Percentiles rank a stretch among this genome's conserved stretches.
Conservation (phyloP, 2,888 invertebrate species). For the Pseudanteris insignis region DNA sequence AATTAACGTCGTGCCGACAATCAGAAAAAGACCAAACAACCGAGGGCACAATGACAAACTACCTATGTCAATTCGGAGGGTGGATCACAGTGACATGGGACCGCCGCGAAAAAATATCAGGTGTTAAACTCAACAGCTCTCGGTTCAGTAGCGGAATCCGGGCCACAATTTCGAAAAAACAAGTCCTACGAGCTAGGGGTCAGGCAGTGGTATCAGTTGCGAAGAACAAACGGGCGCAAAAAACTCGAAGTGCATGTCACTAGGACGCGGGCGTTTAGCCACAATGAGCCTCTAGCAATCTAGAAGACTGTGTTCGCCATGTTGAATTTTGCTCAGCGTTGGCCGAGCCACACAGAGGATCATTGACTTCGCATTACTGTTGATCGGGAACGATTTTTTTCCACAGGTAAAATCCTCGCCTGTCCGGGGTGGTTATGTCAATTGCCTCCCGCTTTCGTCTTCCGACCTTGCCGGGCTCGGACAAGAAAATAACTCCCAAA, state of each 20-base stretch:
- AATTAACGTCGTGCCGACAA: no score
- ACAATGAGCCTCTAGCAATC: background rate
- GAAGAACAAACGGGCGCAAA: background rate
- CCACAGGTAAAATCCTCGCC: no score
- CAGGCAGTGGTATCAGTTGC: no score
- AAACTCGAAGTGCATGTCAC: conserved; percentile 8
- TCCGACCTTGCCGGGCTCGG: background rate
- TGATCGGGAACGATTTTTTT: no score
- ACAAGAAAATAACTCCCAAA: background rate
- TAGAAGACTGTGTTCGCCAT: conserved; percentile 22
- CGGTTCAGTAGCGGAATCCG: no score
- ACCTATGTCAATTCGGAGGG: no score
- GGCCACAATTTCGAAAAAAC: no score
- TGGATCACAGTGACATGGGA: no score
- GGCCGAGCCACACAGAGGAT: conserved; percentile 13
- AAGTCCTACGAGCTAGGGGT: no score
- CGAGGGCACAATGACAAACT: no score
- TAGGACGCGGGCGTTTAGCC: conserved; percentile 7
- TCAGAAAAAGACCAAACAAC: background rate
- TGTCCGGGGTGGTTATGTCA: background rate
- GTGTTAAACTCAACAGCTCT: no score
- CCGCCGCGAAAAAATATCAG: no score
- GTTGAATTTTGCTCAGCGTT: conserved; percentile 31
- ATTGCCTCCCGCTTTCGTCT: background rate
- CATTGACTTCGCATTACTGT: conserved; percentile 5